Evolutionary conservation across 2,888 invertebrate species (phyloP).

Genomic region (Lasioglossum leucozonium): DNA sequence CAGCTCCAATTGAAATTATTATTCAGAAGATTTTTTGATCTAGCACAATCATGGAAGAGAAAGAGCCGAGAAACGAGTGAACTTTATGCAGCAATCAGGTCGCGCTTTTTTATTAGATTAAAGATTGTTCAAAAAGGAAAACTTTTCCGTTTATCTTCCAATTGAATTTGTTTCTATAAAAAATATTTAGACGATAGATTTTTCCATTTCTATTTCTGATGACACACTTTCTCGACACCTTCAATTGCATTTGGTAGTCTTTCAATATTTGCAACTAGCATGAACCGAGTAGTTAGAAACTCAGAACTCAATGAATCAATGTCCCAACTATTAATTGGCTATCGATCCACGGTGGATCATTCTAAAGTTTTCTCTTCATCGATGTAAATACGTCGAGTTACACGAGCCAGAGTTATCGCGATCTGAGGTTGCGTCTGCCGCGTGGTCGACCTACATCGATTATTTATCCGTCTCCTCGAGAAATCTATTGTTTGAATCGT

Average conservation of each 20-base stretch:
- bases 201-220: not conserved
- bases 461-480: not conserved
- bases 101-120: not conserved
- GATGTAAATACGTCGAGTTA: slow-evolving; percentile 16
- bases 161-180: not conserved
- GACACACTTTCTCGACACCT: not conserved
- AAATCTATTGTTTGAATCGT: slow-evolving; percentile 30
- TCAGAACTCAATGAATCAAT: slow-evolving; percentile 6
- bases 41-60: not conserved
- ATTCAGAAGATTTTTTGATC: not conserved
- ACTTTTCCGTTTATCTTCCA: not conserved
- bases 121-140: not conserved
- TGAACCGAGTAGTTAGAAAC: slow-evolving; percentile 44
- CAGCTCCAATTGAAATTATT: not conserved
- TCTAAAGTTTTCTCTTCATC: not conserved
- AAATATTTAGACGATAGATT: not conserved
- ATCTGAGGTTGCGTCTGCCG: slow-evolving; percentile 57
- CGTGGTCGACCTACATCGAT: slow-evolving; percentile 54
- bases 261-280: slow-evolving; percentile 49
- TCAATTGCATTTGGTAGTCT: slow-evolving; percentile 35
- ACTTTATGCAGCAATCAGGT: not conserved
- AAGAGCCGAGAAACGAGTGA: not conserved
- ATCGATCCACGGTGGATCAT: slow-evolving; percentile 4
- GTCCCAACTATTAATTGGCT: slow-evolving; percentile 14
- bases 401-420: slow-evolving; percentile 20